A percentile compares a stretch with the other conserved stretches of the same genome.
Conservation (phyloP, 37 sponge, comb jelly and placozoan genomes). For the Chondrosia reniformis region DNA sequence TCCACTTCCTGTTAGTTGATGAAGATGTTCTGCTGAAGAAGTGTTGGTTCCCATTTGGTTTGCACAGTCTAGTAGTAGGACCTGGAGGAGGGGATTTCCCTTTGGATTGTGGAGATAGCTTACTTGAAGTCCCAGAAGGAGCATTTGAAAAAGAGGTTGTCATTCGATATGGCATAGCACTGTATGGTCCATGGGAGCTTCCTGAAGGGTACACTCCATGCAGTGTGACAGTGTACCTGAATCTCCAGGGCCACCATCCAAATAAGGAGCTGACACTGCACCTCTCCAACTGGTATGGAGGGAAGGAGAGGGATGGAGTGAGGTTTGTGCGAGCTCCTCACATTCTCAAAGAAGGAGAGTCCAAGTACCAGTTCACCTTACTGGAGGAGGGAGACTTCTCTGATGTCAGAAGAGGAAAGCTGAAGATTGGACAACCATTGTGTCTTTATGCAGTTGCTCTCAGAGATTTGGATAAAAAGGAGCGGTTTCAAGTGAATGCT, state of each 20-base stretch:
- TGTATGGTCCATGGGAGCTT: background rate
- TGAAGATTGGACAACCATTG: no score
- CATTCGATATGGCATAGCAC: background rate
- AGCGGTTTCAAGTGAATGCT: no score
- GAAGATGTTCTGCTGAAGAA: background rate
- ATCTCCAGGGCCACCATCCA: background rate
- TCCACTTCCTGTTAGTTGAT: background rate
- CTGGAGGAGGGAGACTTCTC: slow-evolving; percentile 9
- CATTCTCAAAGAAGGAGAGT: background rate
- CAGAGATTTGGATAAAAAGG: no score
- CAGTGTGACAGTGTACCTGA: background rate
- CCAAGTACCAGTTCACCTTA: background rate
- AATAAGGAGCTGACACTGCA: background rate
- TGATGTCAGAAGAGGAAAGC: no score
- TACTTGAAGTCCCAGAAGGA: background rate
- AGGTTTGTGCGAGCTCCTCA: background rate
- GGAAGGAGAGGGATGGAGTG: background rate
- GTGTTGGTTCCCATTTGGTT: slow-evolving; percentile 3
- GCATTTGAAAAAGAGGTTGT: background rate
- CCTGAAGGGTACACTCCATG: background rate
- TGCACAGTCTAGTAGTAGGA: background rate
- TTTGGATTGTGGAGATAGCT: background rate
- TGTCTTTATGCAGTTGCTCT: no score
- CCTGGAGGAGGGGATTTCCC: background rate
- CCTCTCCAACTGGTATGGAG: background rate